Conservation (phyloP, 2,888 invertebrate species). For the Macrosiphum euphorbiae region DNA sequence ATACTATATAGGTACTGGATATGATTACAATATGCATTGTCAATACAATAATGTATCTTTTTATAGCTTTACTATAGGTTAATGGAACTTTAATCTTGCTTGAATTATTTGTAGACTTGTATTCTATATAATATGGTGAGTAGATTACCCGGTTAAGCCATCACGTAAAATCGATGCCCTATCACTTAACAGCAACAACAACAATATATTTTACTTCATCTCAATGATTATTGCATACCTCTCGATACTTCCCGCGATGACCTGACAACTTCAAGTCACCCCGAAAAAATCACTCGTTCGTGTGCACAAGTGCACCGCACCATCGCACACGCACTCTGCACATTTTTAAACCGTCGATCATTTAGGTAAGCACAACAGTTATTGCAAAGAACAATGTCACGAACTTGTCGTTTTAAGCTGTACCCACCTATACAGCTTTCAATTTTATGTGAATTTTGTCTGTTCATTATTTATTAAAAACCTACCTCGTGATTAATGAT, state of each 20-base stretch:
- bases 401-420: not conserved
- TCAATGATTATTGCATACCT: not conserved
- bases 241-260: not conserved
- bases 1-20: not conserved
- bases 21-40: not conserved
- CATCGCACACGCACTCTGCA: not conserved
- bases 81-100: not conserved
- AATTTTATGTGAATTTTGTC: not conserved
- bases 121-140: not conserved
- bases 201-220: not conserved
- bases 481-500: not conserved
- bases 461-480: not conserved
- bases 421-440: not conserved
- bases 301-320: not conserved
- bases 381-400: not conserved
- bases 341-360: not conserved
- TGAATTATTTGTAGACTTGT: not conserved
- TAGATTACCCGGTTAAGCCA: constrained; percentile 6
- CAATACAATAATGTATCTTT: not conserved
- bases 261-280: constrained; percentile 5
- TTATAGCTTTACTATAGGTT: not conserved
- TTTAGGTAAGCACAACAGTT: not conserved
- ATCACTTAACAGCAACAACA: not conserved
- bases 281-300: not conserved
- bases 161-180: not conserved